phyloP scores from a whole-genome alignment of 2,888 invertebrate genomes.

The Pycnomerus fuliginosus region DNA sequence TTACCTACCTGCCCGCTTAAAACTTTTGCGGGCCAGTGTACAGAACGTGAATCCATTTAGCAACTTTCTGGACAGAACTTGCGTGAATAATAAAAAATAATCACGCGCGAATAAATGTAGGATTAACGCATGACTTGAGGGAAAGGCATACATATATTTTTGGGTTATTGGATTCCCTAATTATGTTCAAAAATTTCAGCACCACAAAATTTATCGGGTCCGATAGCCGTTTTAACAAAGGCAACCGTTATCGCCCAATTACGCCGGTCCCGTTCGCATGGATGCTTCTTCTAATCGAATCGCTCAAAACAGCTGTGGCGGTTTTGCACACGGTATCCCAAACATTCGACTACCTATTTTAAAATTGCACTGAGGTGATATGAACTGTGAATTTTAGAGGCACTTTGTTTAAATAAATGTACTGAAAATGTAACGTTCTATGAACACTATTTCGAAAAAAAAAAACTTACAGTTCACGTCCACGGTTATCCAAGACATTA shows the following conservation, averaged over 20 bases:
- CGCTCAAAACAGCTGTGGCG: constrained; percentile 13
- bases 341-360: constrained; percentile 5
- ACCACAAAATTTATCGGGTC: constrained; percentile 10
- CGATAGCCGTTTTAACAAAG: constrained; percentile 13
- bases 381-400: no score
- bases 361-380: background rate
- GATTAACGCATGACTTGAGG: no score
- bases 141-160: no score
- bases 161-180: no score
- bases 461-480: constrained; percentile 70
- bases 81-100: no score
- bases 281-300: constrained; percentile 24
- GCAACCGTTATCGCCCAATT: constrained; percentile 26
- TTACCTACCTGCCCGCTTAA: no score
- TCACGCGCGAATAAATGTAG: no score
- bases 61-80: no score
- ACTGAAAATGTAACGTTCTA: background rate
- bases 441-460: background rate
- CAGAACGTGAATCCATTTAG: no score
- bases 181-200: constrained; percentile 6
- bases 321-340: constrained; percentile 6
- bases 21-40: no score
- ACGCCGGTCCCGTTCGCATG: constrained; percentile 22
- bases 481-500: constrained; percentile 62
- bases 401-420: no score